Conservation (phyloP, 1,140 invertebrate genomes). For the Panagrolaimus sp. region DNA sequence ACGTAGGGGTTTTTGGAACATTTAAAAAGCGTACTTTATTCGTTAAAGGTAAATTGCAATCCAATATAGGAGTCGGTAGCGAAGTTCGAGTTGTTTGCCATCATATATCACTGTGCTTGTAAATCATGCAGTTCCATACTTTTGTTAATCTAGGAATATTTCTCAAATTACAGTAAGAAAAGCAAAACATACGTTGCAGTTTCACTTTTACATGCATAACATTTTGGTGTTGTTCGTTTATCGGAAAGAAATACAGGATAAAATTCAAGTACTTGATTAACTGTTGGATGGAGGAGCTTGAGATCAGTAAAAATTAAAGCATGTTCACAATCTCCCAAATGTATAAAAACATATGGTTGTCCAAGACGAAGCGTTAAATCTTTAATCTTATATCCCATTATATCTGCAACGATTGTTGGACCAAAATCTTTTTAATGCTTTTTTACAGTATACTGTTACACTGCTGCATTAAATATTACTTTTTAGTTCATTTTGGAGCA, state of each 20-base stretch:
- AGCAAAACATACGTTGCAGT: constrained; percentile 40
- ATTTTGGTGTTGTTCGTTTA: constrained; percentile 22
- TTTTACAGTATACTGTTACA: too few relatives aligned
- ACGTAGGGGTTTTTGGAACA: too few relatives aligned
- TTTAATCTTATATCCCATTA: constrained; percentile 57
- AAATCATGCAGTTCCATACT: neutral
- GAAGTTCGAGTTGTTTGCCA: neutral
- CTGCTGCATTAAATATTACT: too few relatives aligned
- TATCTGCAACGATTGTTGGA: constrained; percentile 46
- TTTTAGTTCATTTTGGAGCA: too few relatives aligned
- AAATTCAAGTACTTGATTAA: constrained; percentile 35
- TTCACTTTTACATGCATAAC: constrained; percentile 32
- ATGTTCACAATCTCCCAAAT: constrained; percentile 60
- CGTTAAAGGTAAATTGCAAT: too few relatives aligned
- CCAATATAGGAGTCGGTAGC: too few relatives aligned
- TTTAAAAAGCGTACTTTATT: too few relatives aligned
- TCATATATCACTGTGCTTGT: neutral
- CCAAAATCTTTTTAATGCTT: constrained; percentile 39
- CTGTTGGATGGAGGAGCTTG: constrained; percentile 33
- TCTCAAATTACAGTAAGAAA: too few relatives aligned
- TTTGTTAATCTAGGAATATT: too few relatives aligned
- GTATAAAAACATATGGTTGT: constrained; percentile 59
- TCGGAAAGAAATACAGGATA: constrained; percentile 49
- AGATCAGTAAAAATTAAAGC: constrained; percentile 59
- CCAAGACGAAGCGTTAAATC: constrained; percentile 60